These are phyloP conservation scores for Ctenopoma multispine DNA, from an alignment of 2,797 vertebrate genomes.

Conservation along the genomic window DNA sequence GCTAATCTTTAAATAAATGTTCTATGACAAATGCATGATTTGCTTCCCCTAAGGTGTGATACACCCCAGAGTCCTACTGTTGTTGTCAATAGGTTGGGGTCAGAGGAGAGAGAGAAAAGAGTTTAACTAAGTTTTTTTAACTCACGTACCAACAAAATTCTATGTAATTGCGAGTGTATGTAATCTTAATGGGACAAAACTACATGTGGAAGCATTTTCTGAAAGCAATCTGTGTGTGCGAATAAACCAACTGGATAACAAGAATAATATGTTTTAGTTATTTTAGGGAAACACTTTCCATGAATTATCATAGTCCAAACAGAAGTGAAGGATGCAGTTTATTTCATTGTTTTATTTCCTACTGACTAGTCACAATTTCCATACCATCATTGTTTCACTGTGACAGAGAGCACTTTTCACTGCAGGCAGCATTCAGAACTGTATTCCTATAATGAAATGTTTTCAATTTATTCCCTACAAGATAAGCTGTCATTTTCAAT, in stretches of 20 bases:
- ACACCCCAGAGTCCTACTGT: no score
- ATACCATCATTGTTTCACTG: slow-evolving; percentile 42
- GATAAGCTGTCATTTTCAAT: slow-evolving; percentile 69
- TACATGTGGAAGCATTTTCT: not conserved
- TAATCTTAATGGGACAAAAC: no score
- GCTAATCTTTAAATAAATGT: no score
- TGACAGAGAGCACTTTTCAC: slow-evolving; percentile 47
- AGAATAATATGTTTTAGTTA: not conserved
- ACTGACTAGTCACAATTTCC: slow-evolving; percentile 39
- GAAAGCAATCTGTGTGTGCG: not conserved
- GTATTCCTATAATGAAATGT: slow-evolving; percentile 53
- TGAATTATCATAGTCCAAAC: slow-evolving; percentile 16
- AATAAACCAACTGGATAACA: not conserved
- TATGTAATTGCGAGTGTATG: no score
- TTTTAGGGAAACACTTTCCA: no score
- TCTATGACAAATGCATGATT: no score
- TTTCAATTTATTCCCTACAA: slow-evolving; percentile 72
- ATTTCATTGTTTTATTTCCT: slow-evolving; percentile 32
- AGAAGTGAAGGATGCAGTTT: slow-evolving; percentile 8
- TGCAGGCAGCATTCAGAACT: slow-evolving; percentile 51
- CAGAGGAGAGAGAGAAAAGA: no score
- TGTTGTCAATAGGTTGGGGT: no score
- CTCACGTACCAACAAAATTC: no score
- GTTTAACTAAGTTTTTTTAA: no score
- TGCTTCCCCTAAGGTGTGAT: no score